Percentiles rank a stretch among this genome's conserved stretches.
These are phyloP conservation scores for Drusus annulatus DNA, from an alignment of 1,140 invertebrate genomes.

Conservation along the genomic window DNA sequence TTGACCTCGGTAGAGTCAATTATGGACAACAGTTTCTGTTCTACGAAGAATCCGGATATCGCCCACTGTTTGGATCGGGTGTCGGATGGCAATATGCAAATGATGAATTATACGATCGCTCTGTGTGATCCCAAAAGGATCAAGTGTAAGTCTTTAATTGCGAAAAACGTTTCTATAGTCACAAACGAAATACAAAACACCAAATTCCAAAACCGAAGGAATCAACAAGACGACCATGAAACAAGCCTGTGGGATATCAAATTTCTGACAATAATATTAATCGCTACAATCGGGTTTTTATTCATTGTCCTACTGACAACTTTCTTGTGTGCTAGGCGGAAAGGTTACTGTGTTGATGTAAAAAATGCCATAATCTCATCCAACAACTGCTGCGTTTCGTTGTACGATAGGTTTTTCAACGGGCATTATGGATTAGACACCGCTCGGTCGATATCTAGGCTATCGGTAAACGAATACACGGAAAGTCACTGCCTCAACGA, in stretches of 20 bases:
- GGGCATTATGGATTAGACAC: slow-evolving; percentile 65
- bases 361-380: slow-evolving; percentile 52
- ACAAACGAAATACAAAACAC: slow-evolving; percentile 65
- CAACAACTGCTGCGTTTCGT: slow-evolving; percentile 53
- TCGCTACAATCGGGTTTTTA: slow-evolving; percentile 8
- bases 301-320: slow-evolving; percentile 28
- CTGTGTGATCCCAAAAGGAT: slow-evolving; percentile 72
- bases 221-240: slow-evolving; percentile 57
- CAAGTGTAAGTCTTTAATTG: slow-evolving; percentile 68
- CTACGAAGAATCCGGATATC: slow-evolving; percentile 71
- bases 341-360: slow-evolving; percentile 46
- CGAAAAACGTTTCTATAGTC: slow-evolving; percentile 63
- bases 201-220: slow-evolving; percentile 67
- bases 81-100: slow-evolving; percentile 74
- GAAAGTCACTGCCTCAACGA: slow-evolving; percentile 72
- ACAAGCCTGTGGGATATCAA: slow-evolving; percentile 41
- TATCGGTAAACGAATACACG: slow-evolving; percentile 77
- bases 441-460: slow-evolving; percentile 74
- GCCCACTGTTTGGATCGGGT: slow-evolving; percentile 76
- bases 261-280: slow-evolving; percentile 59
- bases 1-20: slow-evolving; percentile 64
- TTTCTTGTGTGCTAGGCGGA: slow-evolving; percentile 40
- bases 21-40: slow-evolving; percentile 76
- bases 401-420: slow-evolving; percentile 58
- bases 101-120: slow-evolving; percentile 75